Evolutionary conservation across 1,140 invertebrate species (phyloP).

Genomic region (Hyles euphorbiae): DNA sequence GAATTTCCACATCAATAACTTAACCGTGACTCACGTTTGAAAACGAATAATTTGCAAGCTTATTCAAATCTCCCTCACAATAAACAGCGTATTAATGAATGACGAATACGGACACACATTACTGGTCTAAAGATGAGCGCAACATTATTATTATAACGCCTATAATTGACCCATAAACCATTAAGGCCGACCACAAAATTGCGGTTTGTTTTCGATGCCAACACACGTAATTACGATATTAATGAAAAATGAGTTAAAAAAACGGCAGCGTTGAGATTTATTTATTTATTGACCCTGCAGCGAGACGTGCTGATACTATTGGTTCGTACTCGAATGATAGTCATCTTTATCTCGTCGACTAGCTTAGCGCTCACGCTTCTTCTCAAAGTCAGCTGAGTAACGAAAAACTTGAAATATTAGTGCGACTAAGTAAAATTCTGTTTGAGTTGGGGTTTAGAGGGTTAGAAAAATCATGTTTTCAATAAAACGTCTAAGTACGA

Average conservation of each 20-base stretch:
- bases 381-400: too few species aligned
- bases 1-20: too few species aligned
- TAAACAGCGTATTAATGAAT: conserved; percentile 27
- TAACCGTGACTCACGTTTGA: too few species aligned
- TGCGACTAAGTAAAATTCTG: too few species aligned
- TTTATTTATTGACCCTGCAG: conserved; percentile 62
- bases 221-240: conserved; percentile 64
- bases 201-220: conserved; percentile 67
- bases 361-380: too few species aligned
- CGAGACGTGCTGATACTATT: conserved; percentile 27
- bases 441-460: too few species aligned
- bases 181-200: conserved; percentile 62
- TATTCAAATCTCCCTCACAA: background rate
- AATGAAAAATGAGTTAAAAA: conserved; percentile 55
- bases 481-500: too few species aligned
- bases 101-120: conserved; percentile 43
- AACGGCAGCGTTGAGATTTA: conserved; percentile 59
- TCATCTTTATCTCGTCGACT: conserved; percentile 1
- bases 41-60: too few species aligned
- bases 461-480: too few species aligned
- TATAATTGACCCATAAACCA: conserved; percentile 66
- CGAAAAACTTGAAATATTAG: too few species aligned
- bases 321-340: conserved; percentile 22
- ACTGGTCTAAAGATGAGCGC: conserved; percentile 42
- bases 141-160: conserved; percentile 66